These are phyloP conservation scores for Diorhabda carinulata DNA, from an alignment of 1,140 invertebrate genomes.

Conservation along the genomic window DNA sequence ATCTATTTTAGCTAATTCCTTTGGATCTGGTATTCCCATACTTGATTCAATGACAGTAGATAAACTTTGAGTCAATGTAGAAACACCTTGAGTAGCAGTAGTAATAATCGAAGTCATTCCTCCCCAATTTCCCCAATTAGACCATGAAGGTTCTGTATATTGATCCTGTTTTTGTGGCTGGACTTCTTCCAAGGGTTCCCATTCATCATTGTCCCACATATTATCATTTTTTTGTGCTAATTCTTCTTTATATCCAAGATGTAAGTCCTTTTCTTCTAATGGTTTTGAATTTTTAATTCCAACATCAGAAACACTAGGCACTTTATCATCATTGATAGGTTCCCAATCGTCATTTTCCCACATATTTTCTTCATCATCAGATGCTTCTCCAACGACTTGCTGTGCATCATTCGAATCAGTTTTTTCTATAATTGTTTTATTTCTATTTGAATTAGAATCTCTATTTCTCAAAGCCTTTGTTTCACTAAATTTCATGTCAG, in stretches of 20 bases:
- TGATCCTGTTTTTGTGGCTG: slow-evolving; percentile 19
- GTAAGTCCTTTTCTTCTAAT: not conserved
- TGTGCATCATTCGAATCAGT: slow-evolving; percentile 3
- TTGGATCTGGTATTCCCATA: slow-evolving; percentile 72
- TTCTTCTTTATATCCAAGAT: slow-evolving; percentile 1
- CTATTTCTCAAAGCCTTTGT: slow-evolving; percentile 8
- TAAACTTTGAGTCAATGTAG: slow-evolving; percentile 71
- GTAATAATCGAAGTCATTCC: slow-evolving; percentile 70
- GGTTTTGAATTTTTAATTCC: not conserved
- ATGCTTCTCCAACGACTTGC: slow-evolving; percentile 10
- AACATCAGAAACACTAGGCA: not conserved
- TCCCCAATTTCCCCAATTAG: slow-evolving; percentile 64
- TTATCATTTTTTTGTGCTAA: slow-evolving; percentile 15
- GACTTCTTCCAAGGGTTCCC: slow-evolving; percentile 35
- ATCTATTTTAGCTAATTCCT: slow-evolving; percentile 61
- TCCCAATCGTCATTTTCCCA: slow-evolving; percentile 43
- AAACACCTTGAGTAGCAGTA: slow-evolving; percentile 67
- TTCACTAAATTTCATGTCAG: not conserved
- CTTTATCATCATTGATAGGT: slow-evolving; percentile 9
- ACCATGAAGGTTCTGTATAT: slow-evolving; percentile 30
- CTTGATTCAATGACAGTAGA: slow-evolving; percentile 70
- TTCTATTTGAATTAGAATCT: not conserved
- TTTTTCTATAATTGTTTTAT: not conserved
- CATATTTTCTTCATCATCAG: slow-evolving; percentile 31
- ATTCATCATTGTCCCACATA: slow-evolving; percentile 38